A percentile compares a stretch with the other conserved stretches of the same genome.
Conservation (phyloP, 2,113 vertebrate genomes). For the Spheniscus mendiculus region DNA sequence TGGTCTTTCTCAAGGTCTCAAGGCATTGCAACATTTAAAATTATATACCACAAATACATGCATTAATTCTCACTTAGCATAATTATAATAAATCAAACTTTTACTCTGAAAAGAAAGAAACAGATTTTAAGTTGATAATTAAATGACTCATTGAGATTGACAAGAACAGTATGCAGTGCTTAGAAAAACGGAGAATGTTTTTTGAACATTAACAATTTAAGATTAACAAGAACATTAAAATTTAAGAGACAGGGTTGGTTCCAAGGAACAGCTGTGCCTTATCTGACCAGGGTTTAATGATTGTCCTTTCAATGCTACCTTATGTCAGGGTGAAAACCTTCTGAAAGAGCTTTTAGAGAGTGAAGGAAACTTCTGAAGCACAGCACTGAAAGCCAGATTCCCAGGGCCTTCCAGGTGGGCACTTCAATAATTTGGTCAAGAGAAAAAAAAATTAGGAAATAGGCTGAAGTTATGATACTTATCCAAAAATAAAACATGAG, state of each 20-base stretch:
- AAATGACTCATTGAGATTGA: background rate
- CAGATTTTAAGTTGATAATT: background rate
- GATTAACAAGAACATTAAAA: background rate
- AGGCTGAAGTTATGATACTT: background rate
- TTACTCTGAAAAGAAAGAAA: background rate
- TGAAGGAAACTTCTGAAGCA: background rate
- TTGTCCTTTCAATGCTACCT: background rate
- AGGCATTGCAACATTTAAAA: background rate
- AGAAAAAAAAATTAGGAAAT: background rate
- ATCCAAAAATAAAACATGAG: background rate
- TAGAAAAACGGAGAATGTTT: background rate
- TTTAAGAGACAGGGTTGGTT: background rate
- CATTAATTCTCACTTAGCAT: background rate
- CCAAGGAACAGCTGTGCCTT: background rate
- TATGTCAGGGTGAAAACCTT: background rate
- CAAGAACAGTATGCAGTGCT: background rate
- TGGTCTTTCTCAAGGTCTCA: background rate
- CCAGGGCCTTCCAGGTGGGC: background rate
- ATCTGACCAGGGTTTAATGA: background rate
- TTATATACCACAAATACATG: background rate
- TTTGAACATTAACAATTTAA: too few species aligned
- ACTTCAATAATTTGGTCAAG: background rate
- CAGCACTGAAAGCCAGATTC: background rate
- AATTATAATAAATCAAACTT: background rate
- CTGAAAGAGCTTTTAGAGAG: background rate